Conservation (phyloP, 2,888 invertebrate species). For the Tinea trinotella region DNA sequence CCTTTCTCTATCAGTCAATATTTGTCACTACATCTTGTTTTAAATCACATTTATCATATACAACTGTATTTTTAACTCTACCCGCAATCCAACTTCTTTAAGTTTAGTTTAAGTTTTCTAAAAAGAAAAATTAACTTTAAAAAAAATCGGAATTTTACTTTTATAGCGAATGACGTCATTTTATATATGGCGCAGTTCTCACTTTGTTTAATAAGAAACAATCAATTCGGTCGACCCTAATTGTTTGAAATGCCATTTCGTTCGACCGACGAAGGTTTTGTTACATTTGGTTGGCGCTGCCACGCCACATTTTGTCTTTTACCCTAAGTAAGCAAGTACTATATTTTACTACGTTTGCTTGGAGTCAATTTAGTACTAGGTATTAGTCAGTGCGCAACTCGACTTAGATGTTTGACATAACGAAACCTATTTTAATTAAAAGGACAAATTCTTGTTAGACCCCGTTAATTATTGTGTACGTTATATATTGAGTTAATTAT, state of each 20-base stretch:
- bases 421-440: background rate
- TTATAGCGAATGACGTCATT: background rate
- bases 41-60: no score
- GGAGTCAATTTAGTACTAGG: background rate
- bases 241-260: background rate
- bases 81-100: no score
- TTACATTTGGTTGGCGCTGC: background rate
- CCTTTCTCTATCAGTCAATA: no score
- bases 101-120: no score
- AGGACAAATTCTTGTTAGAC: background rate
- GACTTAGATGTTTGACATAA: slow-evolving; percentile 7
- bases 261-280: background rate
- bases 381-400: background rate
- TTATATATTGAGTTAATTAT: no score
- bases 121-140: no score
- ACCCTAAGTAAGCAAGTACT: background rate
- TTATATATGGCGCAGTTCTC: background rate
- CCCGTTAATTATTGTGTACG: no score
- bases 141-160: no score
- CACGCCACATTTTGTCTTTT: background rate
- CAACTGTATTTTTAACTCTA: no score
- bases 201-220: background rate
- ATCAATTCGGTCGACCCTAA: background rate
- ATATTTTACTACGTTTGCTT: background rate
- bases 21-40: no score